Conservation (phyloP, 2,797 vertebrate species). For the Gouania willdenowi region DNA sequence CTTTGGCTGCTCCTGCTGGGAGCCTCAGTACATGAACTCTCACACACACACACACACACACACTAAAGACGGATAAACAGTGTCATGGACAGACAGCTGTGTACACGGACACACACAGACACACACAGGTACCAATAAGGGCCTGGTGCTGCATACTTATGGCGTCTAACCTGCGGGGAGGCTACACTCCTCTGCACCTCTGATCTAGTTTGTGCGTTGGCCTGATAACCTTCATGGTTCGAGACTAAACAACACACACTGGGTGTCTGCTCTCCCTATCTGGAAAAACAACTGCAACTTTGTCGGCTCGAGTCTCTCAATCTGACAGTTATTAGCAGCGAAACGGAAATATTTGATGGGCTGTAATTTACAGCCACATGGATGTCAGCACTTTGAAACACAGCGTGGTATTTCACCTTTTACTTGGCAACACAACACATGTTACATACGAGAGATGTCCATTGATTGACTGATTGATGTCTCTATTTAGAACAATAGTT, state of each 20-base stretch:
- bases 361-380: slow-evolving; percentile 24
- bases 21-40: slow-evolving; percentile 31
- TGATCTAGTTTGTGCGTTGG: slow-evolving; percentile 42
- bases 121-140: slow-evolving; percentile 33
- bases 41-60: slow-evolving; percentile 11
- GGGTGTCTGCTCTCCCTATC: slow-evolving; percentile 44
- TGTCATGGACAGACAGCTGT: slow-evolving; percentile 33
- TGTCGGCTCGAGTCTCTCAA: slow-evolving; percentile 2
- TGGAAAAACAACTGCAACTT: slow-evolving; percentile 63
- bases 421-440: slow-evolving; percentile 17
- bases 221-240: slow-evolving; percentile 72
- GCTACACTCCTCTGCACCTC: slow-evolving; percentile 38
- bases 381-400: slow-evolving; percentile 21
- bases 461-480: too few relatives aligned
- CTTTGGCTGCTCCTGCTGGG: slow-evolving; percentile 71
- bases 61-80: slow-evolving; percentile 34
- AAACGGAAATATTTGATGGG: slow-evolving; percentile 17
- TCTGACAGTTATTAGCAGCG: slow-evolving; percentile 20
- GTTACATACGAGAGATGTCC: too few relatives aligned
- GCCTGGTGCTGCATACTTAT: slow-evolving; percentile 61
- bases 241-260: slow-evolving; percentile 51
- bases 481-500: too few relatives aligned
- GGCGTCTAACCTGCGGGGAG: slow-evolving; percentile 63
- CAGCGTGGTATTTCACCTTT: slow-evolving; percentile 25
- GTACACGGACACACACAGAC: slow-evolving; percentile 10